Percentiles rank a stretch among this genome's conserved stretches.
phyloP scores from a whole-genome alignment of 2,797 vertebrate species.

The Phylloscopus collybita region DNA sequence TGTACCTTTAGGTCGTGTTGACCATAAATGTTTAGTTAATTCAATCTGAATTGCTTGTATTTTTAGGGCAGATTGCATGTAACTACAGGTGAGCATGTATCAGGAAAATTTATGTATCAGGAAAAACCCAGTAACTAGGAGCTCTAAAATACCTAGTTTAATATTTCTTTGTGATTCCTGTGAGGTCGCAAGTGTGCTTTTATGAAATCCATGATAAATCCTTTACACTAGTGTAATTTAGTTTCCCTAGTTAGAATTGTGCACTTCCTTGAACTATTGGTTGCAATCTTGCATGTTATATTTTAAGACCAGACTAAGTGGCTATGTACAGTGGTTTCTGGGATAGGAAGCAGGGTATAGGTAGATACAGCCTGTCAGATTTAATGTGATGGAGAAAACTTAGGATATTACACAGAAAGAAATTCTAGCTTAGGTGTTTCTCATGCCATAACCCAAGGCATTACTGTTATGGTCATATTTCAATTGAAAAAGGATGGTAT shows the following conservation, averaged over 20 bases:
- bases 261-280: not conserved
- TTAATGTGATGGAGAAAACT: not conserved
- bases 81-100: not conserved
- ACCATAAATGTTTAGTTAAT: not conserved
- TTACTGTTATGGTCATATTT: not conserved
- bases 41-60: not conserved
- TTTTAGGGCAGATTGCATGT: not conserved
- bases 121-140: not conserved
- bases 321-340: not conserved
- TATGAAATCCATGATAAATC: not conserved
- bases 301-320: not conserved
- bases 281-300: not conserved
- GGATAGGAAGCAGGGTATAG: not conserved
- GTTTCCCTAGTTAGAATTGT: not conserved
- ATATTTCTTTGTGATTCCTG: not conserved
- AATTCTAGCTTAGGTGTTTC: not conserved
- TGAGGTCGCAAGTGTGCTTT: not conserved
- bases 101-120: not conserved
- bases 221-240: not conserved
- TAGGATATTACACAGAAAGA: not conserved
- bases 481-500: not conserved
- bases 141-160: not conserved
- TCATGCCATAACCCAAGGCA: not conserved
- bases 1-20: not conserved
- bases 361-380: not conserved